Base-by-base conservation (phyloP, 1,140 invertebrate species). In the Triops longicaudatus region DNA sequence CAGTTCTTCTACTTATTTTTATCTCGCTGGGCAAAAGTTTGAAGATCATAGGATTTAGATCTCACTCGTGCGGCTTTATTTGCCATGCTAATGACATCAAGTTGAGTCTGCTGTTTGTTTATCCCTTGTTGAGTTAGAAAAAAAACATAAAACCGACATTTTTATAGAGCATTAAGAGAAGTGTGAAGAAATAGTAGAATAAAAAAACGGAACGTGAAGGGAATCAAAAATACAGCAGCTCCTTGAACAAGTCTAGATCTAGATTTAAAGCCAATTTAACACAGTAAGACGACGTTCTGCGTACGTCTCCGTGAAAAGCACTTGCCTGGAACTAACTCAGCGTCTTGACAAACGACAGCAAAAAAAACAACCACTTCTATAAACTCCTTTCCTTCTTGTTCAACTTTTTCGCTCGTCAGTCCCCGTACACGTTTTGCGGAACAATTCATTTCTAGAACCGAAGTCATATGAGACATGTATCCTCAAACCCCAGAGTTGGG, bases 261-360 rank as follows among this genome's bases (percentile, higher is more conserved):
- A 63, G 50, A 63, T 63, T 63, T 63, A 63, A 63, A 63, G 50
- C 50, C 50, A 63, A 63, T 63, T 63, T 63, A 63, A 63, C 50
- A 63, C 50, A 63, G 50, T 63, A 14, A 63, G 50, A 63, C 50
- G 50, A 63, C 2, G 50, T 22, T 63, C 10, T 63, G 50, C 50
- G 50, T 63, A 63, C 50, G 10, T 63, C 50, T 63, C 50, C 50
- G 50, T 63, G 50, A 63, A 63, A 63, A 63, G 11, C 50, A 63
- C 50, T 63, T 22, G 50, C 17, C 50, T 63, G 50, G 50, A 63
- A 63, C 50, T 63, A 63, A 63, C 50, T 22, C 50, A 63, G 50
- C 22, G 50, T n/a, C 50, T 63, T 63, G 50, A 63, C 50, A 63
- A 63, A 63, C 17, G 50, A 22, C n/a, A 63, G 17, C 3, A 5